A percentile compares a stretch with the other conserved stretches of the same genome.
Evolutionary conservation across 23 tunicate genomes (phyloP).

Genomic region (Aplidium turbinatum): DNA sequence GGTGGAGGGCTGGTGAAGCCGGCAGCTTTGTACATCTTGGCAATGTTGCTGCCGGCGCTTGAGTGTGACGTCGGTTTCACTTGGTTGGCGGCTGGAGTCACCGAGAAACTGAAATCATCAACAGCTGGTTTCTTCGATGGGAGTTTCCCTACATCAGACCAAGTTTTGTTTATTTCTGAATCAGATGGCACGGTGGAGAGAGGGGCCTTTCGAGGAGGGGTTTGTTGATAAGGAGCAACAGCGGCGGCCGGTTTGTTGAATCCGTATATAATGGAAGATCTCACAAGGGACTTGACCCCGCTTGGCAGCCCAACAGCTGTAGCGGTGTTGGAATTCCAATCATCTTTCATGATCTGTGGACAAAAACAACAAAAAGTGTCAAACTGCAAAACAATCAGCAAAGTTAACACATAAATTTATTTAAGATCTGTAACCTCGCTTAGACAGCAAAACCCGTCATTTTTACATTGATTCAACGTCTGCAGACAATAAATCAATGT

Average conservation of each 20-base stretch:
- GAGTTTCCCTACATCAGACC: not conserved
- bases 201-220: constrained; percentile 39
- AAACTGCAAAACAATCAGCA: too few species aligned
- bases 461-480: too few species aligned
- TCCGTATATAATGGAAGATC: constrained; percentile 52
- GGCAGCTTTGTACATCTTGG: constrained; percentile 85
- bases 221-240: constrained; percentile 78
- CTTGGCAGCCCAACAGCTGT: constrained; percentile 20
- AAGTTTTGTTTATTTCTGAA: not conserved
- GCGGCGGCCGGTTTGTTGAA: constrained; percentile 92
- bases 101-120: constrained; percentile 73
- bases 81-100: constrained; percentile 4
- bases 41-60: constrained; percentile 59
- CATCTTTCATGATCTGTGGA: constrained; percentile 67
- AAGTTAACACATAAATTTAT: too few species aligned
- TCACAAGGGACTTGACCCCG: constrained; percentile 3
- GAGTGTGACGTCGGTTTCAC: constrained; percentile 22
- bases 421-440: too few species aligned
- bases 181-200: not conserved
- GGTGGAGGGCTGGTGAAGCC: constrained; percentile 59
- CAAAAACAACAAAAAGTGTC: not conserved
- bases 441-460: too few species aligned
- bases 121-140: constrained; percentile 1
- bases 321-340: constrained; percentile 29
- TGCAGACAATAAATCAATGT: too few species aligned